Base-by-base conservation (phyloP, 2,797 vertebrate genomes). In the Gallirallus australis region DNA sequence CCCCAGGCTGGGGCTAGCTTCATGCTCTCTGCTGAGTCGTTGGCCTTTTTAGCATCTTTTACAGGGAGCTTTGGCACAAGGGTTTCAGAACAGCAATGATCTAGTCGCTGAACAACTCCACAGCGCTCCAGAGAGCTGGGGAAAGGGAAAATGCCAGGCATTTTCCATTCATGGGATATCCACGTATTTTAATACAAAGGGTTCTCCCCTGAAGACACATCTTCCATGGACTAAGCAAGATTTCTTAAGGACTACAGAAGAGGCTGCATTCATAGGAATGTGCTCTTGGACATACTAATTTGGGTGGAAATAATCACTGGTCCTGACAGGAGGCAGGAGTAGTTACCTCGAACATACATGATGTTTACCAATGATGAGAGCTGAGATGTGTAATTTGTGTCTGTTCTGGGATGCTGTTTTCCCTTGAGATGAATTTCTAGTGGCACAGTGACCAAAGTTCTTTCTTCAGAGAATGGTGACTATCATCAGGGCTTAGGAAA, bases 241-340 rank as follows among this genome's bases (percentile, higher is more conserved):
- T 75, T 81, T 89, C 45, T 54, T 80, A 24, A 2, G 9, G 64
- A 81, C 72, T 82, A 13, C 1, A 2, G 42, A 66, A 66, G 61
- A 95, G 72, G 42, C 48, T 76, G 53, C 75, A 61, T 86, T 95
- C 60, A 35, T 12, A 23, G 86, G 48, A 89, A 89, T 65, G 73
- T 83, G 52, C 57, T 86, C 40, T 86, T 88, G 40, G 91, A 86
- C 50, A 35, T 54, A 31, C 3, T 82, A 30, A 73, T 75, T 76
- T 63, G 73, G 53, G 37, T 84, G 71, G 53, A 89, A 92, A 59
- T 39, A 91, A 94, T 87, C 68, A 63, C 64, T 87, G 86, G 53
- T 94, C 76, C 75, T 85, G 31, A 71, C 52, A 85, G 48, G 42
- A 89, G 45, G 25, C 48, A 89, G 11, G 37, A 82, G 23, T 68